A percentile compares a stretch with the other conserved stretches of the same genome.
phyloP scores from a whole-genome alignment of 2,888 invertebrate genomes.

The Scaptomyza flava region DNA sequence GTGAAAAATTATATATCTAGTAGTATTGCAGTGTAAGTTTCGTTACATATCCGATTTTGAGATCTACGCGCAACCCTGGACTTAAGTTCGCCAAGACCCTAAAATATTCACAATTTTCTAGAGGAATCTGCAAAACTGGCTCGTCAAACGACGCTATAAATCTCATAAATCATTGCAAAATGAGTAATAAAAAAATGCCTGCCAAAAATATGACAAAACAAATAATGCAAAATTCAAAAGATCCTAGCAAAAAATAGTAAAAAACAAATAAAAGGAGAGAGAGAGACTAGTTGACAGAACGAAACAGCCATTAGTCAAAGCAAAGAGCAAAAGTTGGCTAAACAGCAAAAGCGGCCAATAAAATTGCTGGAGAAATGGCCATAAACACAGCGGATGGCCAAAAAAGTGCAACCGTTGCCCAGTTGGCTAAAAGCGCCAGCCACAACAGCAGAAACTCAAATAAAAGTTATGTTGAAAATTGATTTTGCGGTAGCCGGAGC shows the following conservation, averaged over 20 bases:
- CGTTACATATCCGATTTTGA: no score
- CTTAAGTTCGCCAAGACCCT: neutral
- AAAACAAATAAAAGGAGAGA: no score
- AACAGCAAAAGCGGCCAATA: constrained; percentile 60
- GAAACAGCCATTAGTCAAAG: constrained; percentile 61
- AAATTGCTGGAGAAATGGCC: constrained; percentile 63
- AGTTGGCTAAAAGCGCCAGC: constrained; percentile 33
- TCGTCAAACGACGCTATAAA: no score
- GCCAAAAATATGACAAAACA: constrained; percentile 47
- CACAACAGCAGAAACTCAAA: constrained; percentile 22
- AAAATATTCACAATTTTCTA: no score
- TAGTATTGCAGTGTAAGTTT: no score
- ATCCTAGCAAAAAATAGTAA: neutral
- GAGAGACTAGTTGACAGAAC: constrained; percentile 8
- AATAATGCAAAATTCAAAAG: constrained; percentile 21
- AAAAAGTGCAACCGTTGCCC: constrained; percentile 31
- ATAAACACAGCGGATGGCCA: constrained; percentile 57
- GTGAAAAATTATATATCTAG: no score
- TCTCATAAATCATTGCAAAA: constrained; percentile 17
- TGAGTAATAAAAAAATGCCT: neutral
- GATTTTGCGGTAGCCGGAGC: constrained; percentile 76
- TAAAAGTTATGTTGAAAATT: constrained; percentile 68
- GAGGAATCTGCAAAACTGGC: no score
- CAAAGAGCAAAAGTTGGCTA: constrained; percentile 17
- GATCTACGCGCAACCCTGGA: neutral